Conservation (phyloP, 2,113 vertebrate genomes). For the Ceyx melanurus region DNA sequence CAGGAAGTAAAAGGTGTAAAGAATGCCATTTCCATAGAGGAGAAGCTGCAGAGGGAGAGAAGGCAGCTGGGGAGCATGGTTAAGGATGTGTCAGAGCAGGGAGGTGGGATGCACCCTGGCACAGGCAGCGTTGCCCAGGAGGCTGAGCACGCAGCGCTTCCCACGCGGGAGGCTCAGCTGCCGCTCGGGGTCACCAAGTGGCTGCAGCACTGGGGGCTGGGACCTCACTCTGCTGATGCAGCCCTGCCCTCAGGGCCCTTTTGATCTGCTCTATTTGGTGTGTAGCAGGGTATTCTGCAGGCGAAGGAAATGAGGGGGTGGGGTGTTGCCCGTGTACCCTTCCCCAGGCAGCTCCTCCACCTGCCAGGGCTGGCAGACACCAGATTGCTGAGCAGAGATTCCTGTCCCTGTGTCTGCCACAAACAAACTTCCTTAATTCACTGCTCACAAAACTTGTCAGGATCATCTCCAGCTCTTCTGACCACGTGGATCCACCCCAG, state of each 20-base stretch:
- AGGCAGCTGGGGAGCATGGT: conserved; percentile 75
- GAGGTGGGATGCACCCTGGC: neutral
- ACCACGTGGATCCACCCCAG: neutral
- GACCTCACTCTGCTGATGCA: neutral
- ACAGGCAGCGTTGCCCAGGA: too few species aligned
- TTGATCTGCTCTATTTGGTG: neutral
- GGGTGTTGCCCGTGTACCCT: neutral
- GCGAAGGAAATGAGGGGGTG: neutral
- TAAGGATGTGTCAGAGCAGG: conserved; percentile 43
- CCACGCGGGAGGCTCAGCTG: too few species aligned
- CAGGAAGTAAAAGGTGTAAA: conserved; percentile 79
- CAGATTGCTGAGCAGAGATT: neutral
- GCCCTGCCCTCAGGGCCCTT: neutral
- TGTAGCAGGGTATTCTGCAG: neutral
- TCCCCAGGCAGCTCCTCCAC: neutral
- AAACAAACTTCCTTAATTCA: neutral
- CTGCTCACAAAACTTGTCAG: neutral
- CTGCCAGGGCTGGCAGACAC: neutral
- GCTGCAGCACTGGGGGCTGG: neutral
- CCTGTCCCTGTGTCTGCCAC: too few species aligned
- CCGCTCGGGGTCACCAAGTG: neutral
- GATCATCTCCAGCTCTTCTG: neutral
- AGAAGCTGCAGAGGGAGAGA: conserved; percentile 82
- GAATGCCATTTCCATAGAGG: conserved; percentile 72
- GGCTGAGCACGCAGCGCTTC: too few species aligned